These are phyloP conservation scores for Diachasma alloeum DNA, from an alignment of 1,140 invertebrate species.

Conservation along the genomic window DNA sequence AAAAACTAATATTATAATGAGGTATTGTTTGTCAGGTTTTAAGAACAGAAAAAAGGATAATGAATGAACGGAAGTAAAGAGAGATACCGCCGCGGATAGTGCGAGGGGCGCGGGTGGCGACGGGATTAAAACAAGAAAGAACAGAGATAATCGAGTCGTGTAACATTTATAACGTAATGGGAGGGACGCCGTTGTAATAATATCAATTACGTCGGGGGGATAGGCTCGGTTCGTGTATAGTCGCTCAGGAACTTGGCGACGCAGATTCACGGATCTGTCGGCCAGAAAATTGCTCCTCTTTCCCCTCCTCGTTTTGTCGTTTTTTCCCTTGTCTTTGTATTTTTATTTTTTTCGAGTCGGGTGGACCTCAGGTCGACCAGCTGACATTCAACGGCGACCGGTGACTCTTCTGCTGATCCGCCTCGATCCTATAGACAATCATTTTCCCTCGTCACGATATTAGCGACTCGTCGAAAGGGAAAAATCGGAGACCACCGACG, in stretches of 20 bases:
- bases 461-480: neutral
- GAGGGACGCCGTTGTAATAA: slow-evolving; percentile 50
- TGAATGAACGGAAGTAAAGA: slow-evolving; percentile 9
- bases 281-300: slow-evolving; percentile 48
- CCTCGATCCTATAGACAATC: slow-evolving; percentile 10
- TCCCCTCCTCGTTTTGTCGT: neutral
- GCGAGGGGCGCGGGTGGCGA: slow-evolving; percentile 15
- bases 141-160: slow-evolving; percentile 52
- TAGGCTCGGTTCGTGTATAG: slow-evolving; percentile 22
- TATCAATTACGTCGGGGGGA: slow-evolving; percentile 49
- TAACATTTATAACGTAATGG: slow-evolving; percentile 57
- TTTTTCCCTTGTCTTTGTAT: slow-evolving; percentile 14
- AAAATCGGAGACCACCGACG: neutral
- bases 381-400: slow-evolving; percentile 34
- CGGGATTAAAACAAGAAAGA: slow-evolving; percentile 28
- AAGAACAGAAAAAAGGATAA: slow-evolving; percentile 7
- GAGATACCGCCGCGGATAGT: neutral
- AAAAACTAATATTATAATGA: slow-evolving; percentile 36
- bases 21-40: neutral
- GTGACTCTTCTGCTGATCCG: slow-evolving; percentile 35
- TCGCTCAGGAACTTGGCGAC: slow-evolving; percentile 42
- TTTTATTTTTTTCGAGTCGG: neutral
- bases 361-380: slow-evolving; percentile 34
- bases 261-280: slow-evolving; percentile 51
- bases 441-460: slow-evolving; percentile 25